A percentile compares a stretch with the other conserved stretches of the same genome.
phyloP scores from a whole-genome alignment of 2,797 vertebrate genomes.

The Dryobates pubescens region DNA sequence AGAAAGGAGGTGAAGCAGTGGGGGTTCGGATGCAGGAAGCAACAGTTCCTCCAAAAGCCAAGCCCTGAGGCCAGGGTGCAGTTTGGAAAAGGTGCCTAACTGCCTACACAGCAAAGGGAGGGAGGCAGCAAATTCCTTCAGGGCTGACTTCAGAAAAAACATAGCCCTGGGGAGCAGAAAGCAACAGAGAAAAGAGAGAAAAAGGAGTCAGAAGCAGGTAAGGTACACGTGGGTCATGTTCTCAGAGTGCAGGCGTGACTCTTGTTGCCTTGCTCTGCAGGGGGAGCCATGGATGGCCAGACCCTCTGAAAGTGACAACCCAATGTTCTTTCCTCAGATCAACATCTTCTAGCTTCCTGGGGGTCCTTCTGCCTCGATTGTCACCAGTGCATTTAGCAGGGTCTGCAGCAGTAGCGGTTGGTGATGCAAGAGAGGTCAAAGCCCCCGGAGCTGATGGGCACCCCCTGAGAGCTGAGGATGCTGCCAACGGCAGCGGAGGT shows the following conservation, averaged over 20 bases:
- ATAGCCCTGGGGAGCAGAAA: background rate
- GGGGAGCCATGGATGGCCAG: background rate
- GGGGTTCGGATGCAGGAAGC: background rate
- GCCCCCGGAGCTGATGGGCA: background rate
- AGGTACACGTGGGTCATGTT: background rate
- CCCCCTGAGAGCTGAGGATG: background rate
- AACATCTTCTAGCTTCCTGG: background rate
- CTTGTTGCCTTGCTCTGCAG: background rate
- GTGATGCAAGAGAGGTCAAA: background rate
- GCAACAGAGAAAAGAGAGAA: background rate
- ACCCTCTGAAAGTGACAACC: no score
- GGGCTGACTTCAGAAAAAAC: background rate
- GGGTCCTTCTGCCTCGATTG: background rate
- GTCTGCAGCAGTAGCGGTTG: background rate
- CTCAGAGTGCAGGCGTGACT: background rate
- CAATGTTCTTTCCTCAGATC: background rate
- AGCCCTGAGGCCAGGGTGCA: background rate
- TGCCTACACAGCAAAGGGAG: background rate
- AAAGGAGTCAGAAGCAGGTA: background rate
- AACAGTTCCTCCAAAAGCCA: background rate
- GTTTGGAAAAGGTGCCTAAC: background rate
- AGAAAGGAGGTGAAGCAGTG: background rate
- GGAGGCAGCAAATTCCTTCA: background rate
- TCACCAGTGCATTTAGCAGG: background rate
- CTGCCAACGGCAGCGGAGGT: background rate